phyloP scores from a whole-genome alignment of 2,113 vertebrate genomes.

The Rhineura floridana region DNA sequence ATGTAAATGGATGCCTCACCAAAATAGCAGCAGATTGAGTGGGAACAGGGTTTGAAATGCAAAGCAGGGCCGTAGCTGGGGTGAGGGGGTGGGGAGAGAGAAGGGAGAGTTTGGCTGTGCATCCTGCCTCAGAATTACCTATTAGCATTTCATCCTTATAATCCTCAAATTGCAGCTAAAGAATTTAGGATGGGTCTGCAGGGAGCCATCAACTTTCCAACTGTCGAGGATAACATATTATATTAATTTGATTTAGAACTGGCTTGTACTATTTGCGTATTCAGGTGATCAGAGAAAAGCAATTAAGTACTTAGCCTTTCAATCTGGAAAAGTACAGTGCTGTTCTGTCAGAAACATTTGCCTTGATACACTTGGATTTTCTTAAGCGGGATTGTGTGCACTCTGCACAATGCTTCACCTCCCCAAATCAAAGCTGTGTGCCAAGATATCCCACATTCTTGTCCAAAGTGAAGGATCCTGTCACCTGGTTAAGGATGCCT shows the following conservation, averaged over 20 bases:
- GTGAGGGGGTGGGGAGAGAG: neutral
- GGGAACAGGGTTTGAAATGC: neutral
- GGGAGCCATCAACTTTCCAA: neutral
- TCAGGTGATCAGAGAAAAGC: constrained; percentile 8
- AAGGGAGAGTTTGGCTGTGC: neutral
- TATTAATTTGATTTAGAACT: neutral
- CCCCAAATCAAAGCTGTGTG: neutral
- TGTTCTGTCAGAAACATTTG: neutral
- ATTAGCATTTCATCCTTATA: neutral
- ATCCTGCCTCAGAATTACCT: neutral
- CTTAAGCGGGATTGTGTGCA: constrained; percentile 1
- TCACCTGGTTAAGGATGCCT: too few relatives aligned
- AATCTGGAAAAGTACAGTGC: neutral
- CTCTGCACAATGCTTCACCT: neutral
- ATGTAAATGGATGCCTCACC: neutral
- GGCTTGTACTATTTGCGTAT: neutral
- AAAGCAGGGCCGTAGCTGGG: neutral
- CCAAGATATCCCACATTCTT: neutral
- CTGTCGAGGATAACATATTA: neutral
- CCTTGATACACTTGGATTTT: neutral
- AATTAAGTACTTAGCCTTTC: neutral
- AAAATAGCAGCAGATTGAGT: neutral
- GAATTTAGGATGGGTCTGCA: neutral
- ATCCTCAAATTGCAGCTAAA: neutral
- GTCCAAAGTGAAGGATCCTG: neutral